Percentiles rank a stretch among this genome's conserved stretches.
Conservation (phyloP, 2,113 vertebrate species). For the Datnioides undecimradiatus region DNA sequence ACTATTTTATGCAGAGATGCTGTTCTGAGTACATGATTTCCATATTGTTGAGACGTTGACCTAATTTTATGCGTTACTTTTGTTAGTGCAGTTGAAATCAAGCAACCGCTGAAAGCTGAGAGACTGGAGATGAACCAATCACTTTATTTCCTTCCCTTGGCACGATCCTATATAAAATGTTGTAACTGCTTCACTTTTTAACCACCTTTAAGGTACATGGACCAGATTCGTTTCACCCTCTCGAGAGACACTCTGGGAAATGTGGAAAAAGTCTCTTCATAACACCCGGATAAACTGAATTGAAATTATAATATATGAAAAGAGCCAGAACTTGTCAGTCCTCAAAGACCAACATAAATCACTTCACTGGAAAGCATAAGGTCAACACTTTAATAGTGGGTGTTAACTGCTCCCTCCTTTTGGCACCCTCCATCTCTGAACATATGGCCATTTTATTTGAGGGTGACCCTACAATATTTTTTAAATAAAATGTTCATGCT, state of each 20-base stretch:
- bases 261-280: constrained; percentile 5
- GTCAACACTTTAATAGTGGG: constrained; percentile 33
- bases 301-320: constrained; percentile 50
- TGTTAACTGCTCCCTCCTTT: constrained; percentile 40
- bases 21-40: constrained; percentile 18
- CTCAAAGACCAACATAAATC: constrained; percentile 43
- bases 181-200: background rate
- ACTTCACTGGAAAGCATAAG: constrained; percentile 28
- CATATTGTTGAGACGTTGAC: constrained; percentile 34
- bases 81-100: constrained; percentile 23
- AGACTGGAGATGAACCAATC: constrained; percentile 35
- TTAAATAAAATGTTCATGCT: constrained; percentile 17
- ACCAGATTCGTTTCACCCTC: background rate
- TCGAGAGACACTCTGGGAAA: background rate
- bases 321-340: constrained; percentile 28
- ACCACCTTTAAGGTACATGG: constrained; percentile 6
- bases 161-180: background rate
- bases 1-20: constrained; percentile 16
- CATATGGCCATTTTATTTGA: constrained; percentile 54
- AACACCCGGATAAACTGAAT: constrained; percentile 20
- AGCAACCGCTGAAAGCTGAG: constrained; percentile 7
- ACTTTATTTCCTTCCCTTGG: constrained; percentile 15
- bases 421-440: constrained; percentile 27
- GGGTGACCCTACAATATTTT: constrained; percentile 17
- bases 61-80: constrained; percentile 30